Percentiles rank a stretch among this genome's conserved stretches.
These are phyloP conservation scores for Drosophila sproati DNA, from an alignment of 1,140 invertebrate genomes.

Conservation along the genomic window DNA sequence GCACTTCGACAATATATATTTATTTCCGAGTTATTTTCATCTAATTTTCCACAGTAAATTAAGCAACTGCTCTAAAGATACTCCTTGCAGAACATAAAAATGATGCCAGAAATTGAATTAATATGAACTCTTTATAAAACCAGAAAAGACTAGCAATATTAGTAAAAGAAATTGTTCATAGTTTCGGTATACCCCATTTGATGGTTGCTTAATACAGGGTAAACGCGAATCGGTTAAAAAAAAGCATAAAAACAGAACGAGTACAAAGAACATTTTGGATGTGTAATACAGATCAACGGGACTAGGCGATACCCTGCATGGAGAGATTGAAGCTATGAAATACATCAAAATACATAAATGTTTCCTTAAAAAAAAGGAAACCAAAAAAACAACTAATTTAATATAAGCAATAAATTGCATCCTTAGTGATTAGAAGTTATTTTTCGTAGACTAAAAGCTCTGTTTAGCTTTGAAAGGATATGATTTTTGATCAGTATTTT, in stretches of 20 bases:
- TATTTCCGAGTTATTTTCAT: too few relatives aligned
- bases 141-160: too few relatives aligned
- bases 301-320: neutral
- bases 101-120: too few relatives aligned
- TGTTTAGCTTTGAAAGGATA: too few relatives aligned
- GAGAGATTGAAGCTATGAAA: neutral
- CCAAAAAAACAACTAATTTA: neutral
- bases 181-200: neutral
- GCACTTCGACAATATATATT: too few relatives aligned
- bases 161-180: neutral
- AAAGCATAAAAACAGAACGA: conserved; percentile 3
- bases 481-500: neutral
- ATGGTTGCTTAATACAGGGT: neutral
- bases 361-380: too few relatives aligned
- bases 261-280: conserved; percentile 23
- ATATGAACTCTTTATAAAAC: too few relatives aligned
- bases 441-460: too few relatives aligned
- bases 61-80: too few relatives aligned
- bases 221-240: conserved; percentile 13
- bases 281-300: neutral
- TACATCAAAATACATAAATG: neutral
- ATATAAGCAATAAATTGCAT: neutral
- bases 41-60: too few relatives aligned
- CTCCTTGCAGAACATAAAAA: too few relatives aligned
- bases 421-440: too few relatives aligned